Percentiles rank a stretch among this genome's conserved stretches.
Conservation (phyloP, 2,888 invertebrate genomes). For the Mantis religiosa region DNA sequence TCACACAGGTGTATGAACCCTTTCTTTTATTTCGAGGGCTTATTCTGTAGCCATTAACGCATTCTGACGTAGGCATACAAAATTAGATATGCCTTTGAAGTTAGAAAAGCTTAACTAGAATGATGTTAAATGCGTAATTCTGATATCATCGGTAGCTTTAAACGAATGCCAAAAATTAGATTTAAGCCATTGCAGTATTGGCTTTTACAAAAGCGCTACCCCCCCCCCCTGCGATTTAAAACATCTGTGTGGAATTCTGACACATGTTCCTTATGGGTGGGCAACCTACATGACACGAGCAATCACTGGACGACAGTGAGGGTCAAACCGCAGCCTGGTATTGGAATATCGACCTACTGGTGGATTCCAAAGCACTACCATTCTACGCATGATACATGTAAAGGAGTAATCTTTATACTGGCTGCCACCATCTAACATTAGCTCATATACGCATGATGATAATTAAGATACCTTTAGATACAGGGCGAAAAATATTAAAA, state of each 20-base stretch:
- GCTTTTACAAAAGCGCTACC: neutral
- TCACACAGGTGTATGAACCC: too few relatives aligned
- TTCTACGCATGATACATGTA: neutral
- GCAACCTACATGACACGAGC: neutral
- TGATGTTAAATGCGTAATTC: too few relatives aligned
- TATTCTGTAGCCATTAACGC: too few relatives aligned
- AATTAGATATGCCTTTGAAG: too few relatives aligned
- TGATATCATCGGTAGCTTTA: neutral
- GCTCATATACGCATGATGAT: too few relatives aligned
- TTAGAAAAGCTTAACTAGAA: too few relatives aligned
- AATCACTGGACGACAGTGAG: neutral
- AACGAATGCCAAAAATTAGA: neutral
- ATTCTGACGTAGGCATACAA: too few relatives aligned
- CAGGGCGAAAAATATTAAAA: too few relatives aligned
- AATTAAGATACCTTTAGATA: too few relatives aligned
- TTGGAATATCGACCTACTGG: neutral
- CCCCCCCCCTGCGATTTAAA: neutral
- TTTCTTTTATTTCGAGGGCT: too few relatives aligned
- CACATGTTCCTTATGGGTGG: neutral
- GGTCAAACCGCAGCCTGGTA: neutral
- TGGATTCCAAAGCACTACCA: neutral
- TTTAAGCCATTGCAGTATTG: neutral
- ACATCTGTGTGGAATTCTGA: neutral
- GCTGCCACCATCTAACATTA: too few relatives aligned
- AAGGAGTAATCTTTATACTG: neutral